Evolutionary conservation across 2,888 invertebrate species (phyloP).

Genomic region (Dastarcus helophoroides): DNA sequence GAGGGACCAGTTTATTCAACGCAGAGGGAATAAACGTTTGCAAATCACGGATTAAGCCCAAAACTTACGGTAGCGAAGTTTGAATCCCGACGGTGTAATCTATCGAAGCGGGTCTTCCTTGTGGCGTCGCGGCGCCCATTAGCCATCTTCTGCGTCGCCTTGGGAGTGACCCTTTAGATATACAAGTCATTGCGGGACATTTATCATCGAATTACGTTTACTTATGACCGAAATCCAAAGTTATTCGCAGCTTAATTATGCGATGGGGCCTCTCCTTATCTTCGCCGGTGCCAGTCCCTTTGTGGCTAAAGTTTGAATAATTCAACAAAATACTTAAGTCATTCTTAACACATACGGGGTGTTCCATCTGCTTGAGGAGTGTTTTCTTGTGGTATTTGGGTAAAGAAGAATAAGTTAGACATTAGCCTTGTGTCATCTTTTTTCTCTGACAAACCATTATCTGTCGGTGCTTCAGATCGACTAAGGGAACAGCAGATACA

Average conservation of each 20-base stretch:
- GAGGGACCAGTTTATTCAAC: not conserved
- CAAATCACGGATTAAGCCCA: constrained; percentile 34
- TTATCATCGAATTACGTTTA: constrained; percentile 32
- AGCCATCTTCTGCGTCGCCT: constrained; percentile 20
- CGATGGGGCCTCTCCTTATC: too few relatives aligned
- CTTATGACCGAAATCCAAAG: constrained; percentile 25
- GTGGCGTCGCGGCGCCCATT: constrained; percentile 33
- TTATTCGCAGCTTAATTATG: constrained; percentile 16
- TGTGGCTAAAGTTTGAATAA: too few relatives aligned
- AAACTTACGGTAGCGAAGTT: constrained; percentile 32
- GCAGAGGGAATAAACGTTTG: constrained; percentile 25
- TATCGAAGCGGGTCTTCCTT: constrained; percentile 30
- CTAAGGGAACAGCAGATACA: too few relatives aligned
- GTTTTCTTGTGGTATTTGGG: too few relatives aligned
- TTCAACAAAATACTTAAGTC: too few relatives aligned
- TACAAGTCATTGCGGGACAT: constrained; percentile 28
- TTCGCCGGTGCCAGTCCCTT: too few relatives aligned
- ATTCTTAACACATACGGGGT: too few relatives aligned
- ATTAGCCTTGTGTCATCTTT: too few relatives aligned
- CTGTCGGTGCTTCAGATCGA: too few relatives aligned
- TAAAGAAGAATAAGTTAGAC: too few relatives aligned
- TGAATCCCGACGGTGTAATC: constrained; percentile 36
- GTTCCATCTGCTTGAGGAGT: too few relatives aligned
- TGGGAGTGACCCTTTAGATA: constrained; percentile 31
- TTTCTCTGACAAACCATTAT: too few relatives aligned